These are phyloP conservation scores for Drosophila nr. perissopoda DNA, from an alignment of 2,888 invertebrate genomes.

Conservation along the genomic window DNA sequence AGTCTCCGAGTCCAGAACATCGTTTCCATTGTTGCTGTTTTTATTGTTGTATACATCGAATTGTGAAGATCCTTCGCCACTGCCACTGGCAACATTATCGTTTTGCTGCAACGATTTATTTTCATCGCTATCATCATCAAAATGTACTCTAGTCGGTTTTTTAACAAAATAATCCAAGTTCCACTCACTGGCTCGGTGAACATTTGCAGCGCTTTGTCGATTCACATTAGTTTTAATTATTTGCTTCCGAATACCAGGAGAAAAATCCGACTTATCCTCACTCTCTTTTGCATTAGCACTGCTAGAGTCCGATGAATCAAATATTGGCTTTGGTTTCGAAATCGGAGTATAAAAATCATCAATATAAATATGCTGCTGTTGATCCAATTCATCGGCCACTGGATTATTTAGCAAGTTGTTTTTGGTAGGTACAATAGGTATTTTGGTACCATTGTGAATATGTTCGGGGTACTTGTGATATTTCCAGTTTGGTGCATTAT, in stretches of 20 bases:
- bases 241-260: not conserved
- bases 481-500: slow-evolving; percentile 12
- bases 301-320: not conserved
- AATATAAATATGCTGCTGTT: slow-evolving; percentile 57
- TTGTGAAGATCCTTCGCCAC: slow-evolving; percentile 13
- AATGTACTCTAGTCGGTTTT: not conserved
- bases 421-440: slow-evolving; percentile 4
- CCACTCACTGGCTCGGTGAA: not conserved
- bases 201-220: not conserved
- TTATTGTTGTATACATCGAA: not conserved
- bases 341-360: slow-evolving; percentile 63
- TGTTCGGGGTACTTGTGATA: not conserved
- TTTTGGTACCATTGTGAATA: slow-evolving; percentile 1
- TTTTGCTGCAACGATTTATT: slow-evolving; percentile 31
- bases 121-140: slow-evolving; percentile 13
- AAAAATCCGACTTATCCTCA: not conserved
- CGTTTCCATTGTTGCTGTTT: slow-evolving; percentile 1
- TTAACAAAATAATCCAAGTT: slow-evolving; percentile 7
- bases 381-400: slow-evolving; percentile 37
- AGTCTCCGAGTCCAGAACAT: slow-evolving; percentile 9
- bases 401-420: slow-evolving; percentile 39
- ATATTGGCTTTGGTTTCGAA: slow-evolving; percentile 1
- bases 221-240: not conserved
- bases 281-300: not conserved
- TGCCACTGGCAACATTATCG: slow-evolving; percentile 15